Percentiles rank a stretch among this genome's conserved stretches.
These are phyloP conservation scores for Myiozetetes cayanensis DNA, from an alignment of 2,113 vertebrate species.

Conservation along the genomic window DNA sequence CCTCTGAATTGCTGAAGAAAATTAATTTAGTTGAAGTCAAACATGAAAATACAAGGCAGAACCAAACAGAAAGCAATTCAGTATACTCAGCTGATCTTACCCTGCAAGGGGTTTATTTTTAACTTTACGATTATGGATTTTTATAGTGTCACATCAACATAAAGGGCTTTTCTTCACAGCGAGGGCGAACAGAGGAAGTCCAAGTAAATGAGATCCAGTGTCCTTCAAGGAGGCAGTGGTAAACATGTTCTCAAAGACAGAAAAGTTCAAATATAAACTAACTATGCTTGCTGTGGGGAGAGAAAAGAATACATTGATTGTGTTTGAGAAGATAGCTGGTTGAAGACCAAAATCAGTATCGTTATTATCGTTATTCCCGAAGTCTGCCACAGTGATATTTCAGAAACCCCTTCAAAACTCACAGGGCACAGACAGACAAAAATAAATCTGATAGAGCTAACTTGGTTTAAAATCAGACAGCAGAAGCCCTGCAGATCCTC, in stretches of 20 bases:
- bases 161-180: slow-evolving; percentile 59
- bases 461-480: background rate
- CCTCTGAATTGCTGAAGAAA: background rate
- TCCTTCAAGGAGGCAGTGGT: slow-evolving; percentile 11
- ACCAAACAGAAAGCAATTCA: background rate
- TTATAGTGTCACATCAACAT: slow-evolving; percentile 9
- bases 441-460: background rate
- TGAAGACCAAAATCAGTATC: slow-evolving; percentile 13
- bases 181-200: slow-evolving; percentile 17
- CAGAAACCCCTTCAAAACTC: background rate
- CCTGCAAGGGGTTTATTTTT: slow-evolving; percentile 36
- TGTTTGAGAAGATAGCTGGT: slow-evolving; percentile 44
- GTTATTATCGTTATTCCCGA: background rate
- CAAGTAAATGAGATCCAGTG: background rate
- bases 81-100: background rate
- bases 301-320: slow-evolving; percentile 12
- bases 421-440: background rate
- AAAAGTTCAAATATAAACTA: slow-evolving; percentile 36
- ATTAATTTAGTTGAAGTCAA: background rate
- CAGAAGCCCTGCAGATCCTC: background rate
- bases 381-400: background rate
- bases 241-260: slow-evolving; percentile 23
- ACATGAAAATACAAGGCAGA: background rate
- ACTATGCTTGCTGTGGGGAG: background rate
- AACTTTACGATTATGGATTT: slow-evolving; percentile 35